Percentiles rank a stretch among this genome's conserved stretches.
These are phyloP conservation scores for Sterna hirundo DNA, from an alignment of 2,113 vertebrate genomes.

Conservation along the genomic window DNA sequence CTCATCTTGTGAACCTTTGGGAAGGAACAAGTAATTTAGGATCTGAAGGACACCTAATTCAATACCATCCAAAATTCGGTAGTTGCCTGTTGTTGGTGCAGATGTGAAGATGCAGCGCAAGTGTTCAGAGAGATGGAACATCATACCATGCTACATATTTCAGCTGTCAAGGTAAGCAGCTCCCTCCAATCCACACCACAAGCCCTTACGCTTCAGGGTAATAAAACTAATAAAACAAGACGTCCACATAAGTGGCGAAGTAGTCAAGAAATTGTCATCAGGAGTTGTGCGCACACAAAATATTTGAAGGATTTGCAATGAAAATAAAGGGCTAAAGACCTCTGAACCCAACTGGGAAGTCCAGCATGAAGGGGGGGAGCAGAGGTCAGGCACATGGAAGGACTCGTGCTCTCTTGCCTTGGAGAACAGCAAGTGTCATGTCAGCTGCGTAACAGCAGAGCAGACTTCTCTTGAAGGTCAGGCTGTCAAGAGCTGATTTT, in stretches of 20 bases:
- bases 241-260: fast-evolving
- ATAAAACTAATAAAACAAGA: background rate
- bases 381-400: background rate
- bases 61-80: background rate
- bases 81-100: background rate
- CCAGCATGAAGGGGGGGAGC: background rate
- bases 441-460: background rate
- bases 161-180: background rate
- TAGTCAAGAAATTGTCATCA: background rate
- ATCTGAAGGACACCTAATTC: background rate
- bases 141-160: background rate
- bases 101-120: background rate
- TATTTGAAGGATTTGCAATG: background rate
- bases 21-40: background rate
- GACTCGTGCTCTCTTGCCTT: fast-evolving
- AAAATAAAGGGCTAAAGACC: background rate
- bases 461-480: background rate
- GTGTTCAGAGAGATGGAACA: background rate
- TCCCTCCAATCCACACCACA: background rate
- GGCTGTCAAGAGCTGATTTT: background rate
- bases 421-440: background rate
- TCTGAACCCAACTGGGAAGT: background rate
- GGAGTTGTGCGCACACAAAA: background rate
- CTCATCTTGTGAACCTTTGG: background rate
- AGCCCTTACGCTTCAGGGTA: background rate